Conservation (phyloP, 2,113 vertebrate genomes). For the Lepidothrix coronata region DNA sequence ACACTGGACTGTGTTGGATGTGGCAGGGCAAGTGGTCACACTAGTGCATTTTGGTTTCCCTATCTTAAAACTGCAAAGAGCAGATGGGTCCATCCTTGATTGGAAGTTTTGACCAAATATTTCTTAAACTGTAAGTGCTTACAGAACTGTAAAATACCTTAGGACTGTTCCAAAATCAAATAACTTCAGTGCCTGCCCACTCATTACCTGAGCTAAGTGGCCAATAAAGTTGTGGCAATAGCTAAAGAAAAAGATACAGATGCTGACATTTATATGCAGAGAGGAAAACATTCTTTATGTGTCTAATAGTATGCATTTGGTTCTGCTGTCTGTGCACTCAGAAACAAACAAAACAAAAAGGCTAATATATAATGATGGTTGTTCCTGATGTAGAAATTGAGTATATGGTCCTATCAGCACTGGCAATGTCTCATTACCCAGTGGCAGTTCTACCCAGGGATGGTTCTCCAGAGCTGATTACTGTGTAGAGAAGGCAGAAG, state of each 20-base stretch:
- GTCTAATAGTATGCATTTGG: neutral
- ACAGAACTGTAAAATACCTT: neutral
- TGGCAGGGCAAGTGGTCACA: neutral
- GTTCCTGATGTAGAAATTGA: neutral
- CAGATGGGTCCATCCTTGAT: neutral
- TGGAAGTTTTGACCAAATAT: neutral
- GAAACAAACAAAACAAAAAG: neutral
- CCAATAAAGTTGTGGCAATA: neutral
- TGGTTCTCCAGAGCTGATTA: neutral
- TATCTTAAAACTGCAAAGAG: neutral
- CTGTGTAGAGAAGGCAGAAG: neutral
- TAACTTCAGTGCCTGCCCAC: neutral
- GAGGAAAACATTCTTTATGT: neutral
- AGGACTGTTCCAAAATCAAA: neutral
- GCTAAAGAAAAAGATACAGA: neutral
- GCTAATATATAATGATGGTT: neutral
- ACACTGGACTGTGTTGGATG: neutral
- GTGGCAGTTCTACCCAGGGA: neutral
- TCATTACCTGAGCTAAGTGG: neutral
- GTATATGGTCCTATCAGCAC: neutral
- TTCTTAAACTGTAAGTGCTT: neutral
- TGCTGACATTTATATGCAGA: neutral
- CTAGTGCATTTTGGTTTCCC: neutral
- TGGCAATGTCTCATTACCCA: neutral
- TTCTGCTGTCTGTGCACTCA: neutral